phyloP scores from a whole-genome alignment of 2,888 invertebrate genomes.

The Cylindroiulus punctatus region DNA sequence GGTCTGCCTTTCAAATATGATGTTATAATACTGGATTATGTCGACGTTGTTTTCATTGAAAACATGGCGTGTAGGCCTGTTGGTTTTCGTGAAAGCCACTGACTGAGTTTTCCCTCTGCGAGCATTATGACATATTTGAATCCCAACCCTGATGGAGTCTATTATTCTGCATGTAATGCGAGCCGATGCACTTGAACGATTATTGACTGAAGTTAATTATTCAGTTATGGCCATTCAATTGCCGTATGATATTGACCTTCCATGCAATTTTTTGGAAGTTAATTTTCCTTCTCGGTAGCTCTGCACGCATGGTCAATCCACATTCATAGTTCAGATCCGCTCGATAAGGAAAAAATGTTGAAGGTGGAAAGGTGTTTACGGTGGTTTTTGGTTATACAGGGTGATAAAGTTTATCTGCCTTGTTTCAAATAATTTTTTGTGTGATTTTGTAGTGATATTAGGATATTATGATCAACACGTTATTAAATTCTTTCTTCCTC shows the following conservation, averaged over 20 bases:
- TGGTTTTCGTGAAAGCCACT: conserved; percentile 42
- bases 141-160: background rate
- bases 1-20: conserved; percentile 21
- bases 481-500: too few relatives aligned
- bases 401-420: too few relatives aligned
- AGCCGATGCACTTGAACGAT: conserved; percentile 47
- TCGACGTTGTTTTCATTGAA: conserved; percentile 49
- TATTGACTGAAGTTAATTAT: conserved; percentile 40
- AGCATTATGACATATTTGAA: conserved; percentile 27
- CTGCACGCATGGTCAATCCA: background rate
- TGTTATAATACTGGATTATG: conserved; percentile 49
- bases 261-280: conserved; percentile 18
- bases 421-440: too few relatives aligned
- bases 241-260: conserved; percentile 45
- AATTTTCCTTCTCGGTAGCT: conserved; percentile 9
- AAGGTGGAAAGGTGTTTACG: background rate
- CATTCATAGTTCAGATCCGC: background rate
- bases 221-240: conserved; percentile 47
- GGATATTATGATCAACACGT: too few relatives aligned
- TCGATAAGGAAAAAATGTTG: background rate
- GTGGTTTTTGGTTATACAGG: background rate
- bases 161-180: conserved; percentile 29
- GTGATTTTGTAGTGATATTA: too few relatives aligned
- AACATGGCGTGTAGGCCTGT: conserved; percentile 23
- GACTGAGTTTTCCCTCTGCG: conserved; percentile 24